Percentiles rank a stretch among this genome's conserved stretches.
phyloP scores from a whole-genome alignment of 2,797 vertebrate genomes.

The Thripadectes ignobilis region DNA sequence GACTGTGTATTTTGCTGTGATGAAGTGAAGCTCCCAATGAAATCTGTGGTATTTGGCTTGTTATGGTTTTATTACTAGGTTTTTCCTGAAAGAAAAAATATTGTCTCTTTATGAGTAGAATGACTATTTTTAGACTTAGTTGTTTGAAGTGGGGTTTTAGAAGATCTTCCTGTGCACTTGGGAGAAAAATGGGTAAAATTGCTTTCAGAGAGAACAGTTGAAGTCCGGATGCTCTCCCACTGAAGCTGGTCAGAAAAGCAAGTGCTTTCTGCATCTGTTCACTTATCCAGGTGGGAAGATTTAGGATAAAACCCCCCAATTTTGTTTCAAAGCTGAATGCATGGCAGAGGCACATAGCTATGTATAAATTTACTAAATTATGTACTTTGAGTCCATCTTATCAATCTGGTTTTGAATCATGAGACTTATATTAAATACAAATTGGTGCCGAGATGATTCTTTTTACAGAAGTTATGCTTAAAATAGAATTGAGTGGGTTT shows the following conservation, averaged over 20 bases:
- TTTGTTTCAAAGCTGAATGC: not conserved
- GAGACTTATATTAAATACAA: not conserved
- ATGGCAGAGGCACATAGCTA: not conserved
- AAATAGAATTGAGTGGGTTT: constrained; percentile 45
- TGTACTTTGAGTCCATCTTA: not conserved
- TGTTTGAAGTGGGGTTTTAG: not conserved
- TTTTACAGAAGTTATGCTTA: constrained; percentile 28
- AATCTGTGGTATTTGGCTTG: not conserved
- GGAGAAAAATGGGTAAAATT: not conserved
- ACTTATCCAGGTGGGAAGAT: not conserved
- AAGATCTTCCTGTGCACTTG: not conserved
- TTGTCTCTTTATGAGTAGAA: not conserved
- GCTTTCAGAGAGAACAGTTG: not conserved
- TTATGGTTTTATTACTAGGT: not conserved
- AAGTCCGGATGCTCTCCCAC: not conserved
- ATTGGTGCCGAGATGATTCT: not conserved
- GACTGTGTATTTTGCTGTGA: not conserved
- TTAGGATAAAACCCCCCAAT: fast-evolving
- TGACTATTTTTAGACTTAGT: not conserved
- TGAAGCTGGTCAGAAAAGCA: not conserved
- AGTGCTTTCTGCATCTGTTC: not conserved
- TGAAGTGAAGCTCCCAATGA: not conserved
- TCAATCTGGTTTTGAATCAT: not conserved
- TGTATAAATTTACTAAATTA: not conserved
- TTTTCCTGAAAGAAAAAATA: not conserved